Evolutionary conservation across 2,113 vertebrate genomes (phyloP).

Genomic region (Rallus limicola): DNA sequence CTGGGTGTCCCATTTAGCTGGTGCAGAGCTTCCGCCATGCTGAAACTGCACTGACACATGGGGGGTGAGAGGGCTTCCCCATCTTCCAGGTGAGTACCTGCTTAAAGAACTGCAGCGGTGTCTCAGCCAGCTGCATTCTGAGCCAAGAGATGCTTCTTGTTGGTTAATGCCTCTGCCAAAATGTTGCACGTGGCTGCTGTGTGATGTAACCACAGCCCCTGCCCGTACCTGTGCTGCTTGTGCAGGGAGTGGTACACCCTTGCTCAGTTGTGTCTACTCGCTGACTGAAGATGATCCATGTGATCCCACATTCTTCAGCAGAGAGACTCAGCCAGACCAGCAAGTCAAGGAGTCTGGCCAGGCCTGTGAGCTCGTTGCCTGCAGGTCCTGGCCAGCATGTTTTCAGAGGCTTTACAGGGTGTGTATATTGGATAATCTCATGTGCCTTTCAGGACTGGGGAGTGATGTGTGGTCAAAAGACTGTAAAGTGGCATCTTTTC

Average conservation of each 20-base stretch:
- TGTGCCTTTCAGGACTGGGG: background rate
- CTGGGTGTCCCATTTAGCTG: background rate
- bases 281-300: background rate
- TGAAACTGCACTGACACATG: fast-evolving
- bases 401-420: background rate
- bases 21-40: background rate
- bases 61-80: background rate
- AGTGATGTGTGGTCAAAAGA: background rate
- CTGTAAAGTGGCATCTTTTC: background rate
- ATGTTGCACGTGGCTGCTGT: background rate
- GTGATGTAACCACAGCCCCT: background rate
- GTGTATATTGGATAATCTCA: fast-evolving
- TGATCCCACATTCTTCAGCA: background rate
- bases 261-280: fast-evolving
- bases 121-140: background rate
- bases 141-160: background rate
- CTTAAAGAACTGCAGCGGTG: background rate
- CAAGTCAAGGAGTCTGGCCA: background rate
- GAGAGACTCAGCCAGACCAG: background rate
- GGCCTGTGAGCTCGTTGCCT: background rate
- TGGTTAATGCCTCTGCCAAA: background rate
- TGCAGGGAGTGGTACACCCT: background rate
- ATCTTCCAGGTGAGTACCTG: fast-evolving
- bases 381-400: background rate
- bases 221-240: background rate